These are phyloP conservation scores for Plotosus lineatus DNA, from an alignment of 2,113 vertebrate genomes.

Conservation along the genomic window DNA sequence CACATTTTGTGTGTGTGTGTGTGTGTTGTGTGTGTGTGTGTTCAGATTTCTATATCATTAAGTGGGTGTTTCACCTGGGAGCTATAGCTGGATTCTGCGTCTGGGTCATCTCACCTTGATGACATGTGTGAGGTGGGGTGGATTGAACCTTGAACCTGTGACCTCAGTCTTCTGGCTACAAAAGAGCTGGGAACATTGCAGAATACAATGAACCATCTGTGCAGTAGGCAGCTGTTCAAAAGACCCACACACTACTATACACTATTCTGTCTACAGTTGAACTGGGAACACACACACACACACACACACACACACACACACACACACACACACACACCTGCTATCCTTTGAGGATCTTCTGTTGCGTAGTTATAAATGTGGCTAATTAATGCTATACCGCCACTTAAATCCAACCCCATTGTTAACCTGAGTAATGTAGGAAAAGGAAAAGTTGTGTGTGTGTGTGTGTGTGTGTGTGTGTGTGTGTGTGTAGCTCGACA, in stretches of 20 bases:
- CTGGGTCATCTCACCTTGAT: constrained; percentile 24
- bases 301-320: constrained; percentile 23
- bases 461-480: too few relatives aligned
- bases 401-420: not conserved
- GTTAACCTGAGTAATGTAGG: not conserved
- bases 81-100: not conserved
- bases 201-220: constrained; percentile 31
- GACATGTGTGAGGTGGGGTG: constrained; percentile 1
- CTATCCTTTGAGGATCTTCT: not conserved
- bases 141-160: constrained; percentile 14
- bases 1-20: not conserved
- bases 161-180: constrained; percentile 30
- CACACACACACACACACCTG: constrained; percentile 7
- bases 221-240: constrained; percentile 23
- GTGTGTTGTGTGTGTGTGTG: not conserved
- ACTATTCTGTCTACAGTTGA: not conserved
- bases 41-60: not conserved
- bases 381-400: not conserved
- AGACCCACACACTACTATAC: not conserved
- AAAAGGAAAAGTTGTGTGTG: not conserved
- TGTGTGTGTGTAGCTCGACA: too few relatives aligned
- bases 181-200: not conserved
- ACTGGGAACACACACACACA: not conserved
- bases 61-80: not conserved
- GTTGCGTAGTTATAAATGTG: not conserved